A percentile compares a stretch with the other conserved stretches of the same genome.
Conservation (phyloP, 1,140 invertebrate genomes). For the Lethrus apterus region DNA sequence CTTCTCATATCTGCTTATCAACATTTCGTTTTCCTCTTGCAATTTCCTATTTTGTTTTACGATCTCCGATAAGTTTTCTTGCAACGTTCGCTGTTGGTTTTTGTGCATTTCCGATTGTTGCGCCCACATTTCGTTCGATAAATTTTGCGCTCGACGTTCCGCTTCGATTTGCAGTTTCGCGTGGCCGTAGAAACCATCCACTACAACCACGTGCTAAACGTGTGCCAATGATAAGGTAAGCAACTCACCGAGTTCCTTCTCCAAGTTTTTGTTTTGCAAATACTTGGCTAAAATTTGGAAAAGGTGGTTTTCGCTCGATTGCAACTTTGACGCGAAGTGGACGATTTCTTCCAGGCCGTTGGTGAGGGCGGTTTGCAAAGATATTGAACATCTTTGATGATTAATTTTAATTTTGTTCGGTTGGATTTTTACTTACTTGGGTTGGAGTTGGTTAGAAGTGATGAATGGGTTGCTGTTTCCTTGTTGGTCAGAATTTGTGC, state of each 20-base stretch:
- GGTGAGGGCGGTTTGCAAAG: too few species aligned
- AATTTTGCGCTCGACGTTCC: conserved; percentile 20
- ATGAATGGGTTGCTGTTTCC: too few species aligned
- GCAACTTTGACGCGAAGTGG: background rate
- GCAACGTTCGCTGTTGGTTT: conserved; percentile 21
- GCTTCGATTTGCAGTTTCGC: conserved; percentile 25
- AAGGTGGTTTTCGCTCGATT: conserved; percentile 4
- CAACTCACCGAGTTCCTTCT: conserved; percentile 7
- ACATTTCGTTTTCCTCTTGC: conserved; percentile 23
- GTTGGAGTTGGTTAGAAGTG: too few species aligned
- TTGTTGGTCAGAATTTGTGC: background rate
- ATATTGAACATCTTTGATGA: too few species aligned
- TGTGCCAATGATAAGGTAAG: background rate
- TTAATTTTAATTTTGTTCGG: too few species aligned
- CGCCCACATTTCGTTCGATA: conserved; percentile 26
- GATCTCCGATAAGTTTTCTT: conserved; percentile 21
- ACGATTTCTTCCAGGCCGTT: conserved; percentile 6
- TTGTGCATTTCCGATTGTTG: conserved; percentile 25
- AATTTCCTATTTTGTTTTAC: conserved; percentile 27
- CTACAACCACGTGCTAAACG: conserved; percentile 12
- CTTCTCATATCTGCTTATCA: conserved; percentile 23
- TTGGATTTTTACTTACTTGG: too few species aligned
- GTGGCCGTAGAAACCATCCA: conserved; percentile 20
- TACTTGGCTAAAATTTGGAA: conserved; percentile 6
- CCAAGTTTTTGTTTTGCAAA: conserved; percentile 3